Base-by-base conservation (phyloP, 1,140 invertebrate genomes). In the Oryctes rhinoceros region DNA sequence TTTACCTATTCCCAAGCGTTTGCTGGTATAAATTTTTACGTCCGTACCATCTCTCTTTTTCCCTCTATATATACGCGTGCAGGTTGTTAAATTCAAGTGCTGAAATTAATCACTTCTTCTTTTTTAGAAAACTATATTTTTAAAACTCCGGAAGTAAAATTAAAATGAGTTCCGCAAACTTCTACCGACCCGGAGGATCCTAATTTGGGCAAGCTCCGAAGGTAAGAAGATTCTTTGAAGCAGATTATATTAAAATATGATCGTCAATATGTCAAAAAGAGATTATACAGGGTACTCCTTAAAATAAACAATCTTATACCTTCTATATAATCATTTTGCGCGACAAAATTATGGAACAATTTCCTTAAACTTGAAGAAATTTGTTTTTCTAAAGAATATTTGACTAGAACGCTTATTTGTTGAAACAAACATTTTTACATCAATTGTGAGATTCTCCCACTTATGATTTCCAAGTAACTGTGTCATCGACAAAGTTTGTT, bases 1-100 rank as follows among this genome's bases (percentile, higher is more conserved):
- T 53, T 53, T 53, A 53, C 49, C 49, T 53, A 53, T 53, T 53
- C 49, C 49, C 49, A 53, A 53, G 49, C 49, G 49, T 53, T 53
- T 53, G 49, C 49, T 53, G 49, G n/a, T 53, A 53, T 53, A 53
- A 53, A 53, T 53, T 53, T 53, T 53, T 53, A 13, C 49, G 49
- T 53, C 49, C 13, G 49, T 53, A 53, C 49, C 49, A 53, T 53
- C 49, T 18, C 49, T 18, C 9, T 44, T 5, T n/a, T 10, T 44
- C 39, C 39, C 24, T 30, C 24, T 30, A 30, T 44, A 44, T 44
- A 53, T 53, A 53, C 49, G 49, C 49, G 49, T 53, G 49, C 49
- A 18, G 49, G 49, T 53, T 53, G 49, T 53, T 53, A 53, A 53
- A 53, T 53, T 53, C 49, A 53, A 53, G 49, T 53, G 49, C 49